A percentile compares a stretch with the other conserved stretches of the same genome.
phyloP scores from a whole-genome alignment of 1,140 invertebrate species.

The Nephila pilipes region DNA sequence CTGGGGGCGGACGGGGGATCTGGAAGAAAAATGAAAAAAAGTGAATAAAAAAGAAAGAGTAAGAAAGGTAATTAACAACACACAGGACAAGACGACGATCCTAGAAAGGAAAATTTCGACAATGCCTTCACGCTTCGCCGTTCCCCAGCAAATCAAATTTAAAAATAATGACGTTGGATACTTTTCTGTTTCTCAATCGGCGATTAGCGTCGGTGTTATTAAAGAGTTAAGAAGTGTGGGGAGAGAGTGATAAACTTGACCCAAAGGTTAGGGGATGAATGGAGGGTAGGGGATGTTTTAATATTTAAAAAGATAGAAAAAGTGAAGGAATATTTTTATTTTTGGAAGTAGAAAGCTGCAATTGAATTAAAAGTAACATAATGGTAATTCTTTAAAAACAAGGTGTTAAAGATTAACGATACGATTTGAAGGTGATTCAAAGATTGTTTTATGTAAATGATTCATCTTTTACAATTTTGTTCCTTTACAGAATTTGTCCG shows the following conservation, averaged over 20 bases:
- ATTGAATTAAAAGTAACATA: no score
- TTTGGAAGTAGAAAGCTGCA: no score
- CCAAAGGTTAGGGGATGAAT: neutral
- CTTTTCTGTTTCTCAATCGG: neutral
- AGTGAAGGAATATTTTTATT: no score
- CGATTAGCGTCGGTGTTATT: neutral
- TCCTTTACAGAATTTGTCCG: no score
- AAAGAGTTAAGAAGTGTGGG: neutral
- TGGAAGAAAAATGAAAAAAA: conserved; percentile 82
- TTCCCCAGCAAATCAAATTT: neutral
- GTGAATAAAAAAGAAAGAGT: no score
- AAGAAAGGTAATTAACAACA: neutral
- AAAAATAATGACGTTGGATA: neutral
- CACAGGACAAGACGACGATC: neutral
- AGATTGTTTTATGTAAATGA: no score
- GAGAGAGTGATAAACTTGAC: neutral
- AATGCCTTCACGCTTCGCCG: neutral
- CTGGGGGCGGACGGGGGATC: conserved; percentile 94
- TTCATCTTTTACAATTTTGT: no score
- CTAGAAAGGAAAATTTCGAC: neutral
- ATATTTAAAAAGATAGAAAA: no score
- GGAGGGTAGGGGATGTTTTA: neutral
- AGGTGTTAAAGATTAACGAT: no score
- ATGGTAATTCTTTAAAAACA: no score
- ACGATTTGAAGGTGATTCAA: no score